Conservation (phyloP, 2,113 vertebrate species). For the Malurus elegans region DNA sequence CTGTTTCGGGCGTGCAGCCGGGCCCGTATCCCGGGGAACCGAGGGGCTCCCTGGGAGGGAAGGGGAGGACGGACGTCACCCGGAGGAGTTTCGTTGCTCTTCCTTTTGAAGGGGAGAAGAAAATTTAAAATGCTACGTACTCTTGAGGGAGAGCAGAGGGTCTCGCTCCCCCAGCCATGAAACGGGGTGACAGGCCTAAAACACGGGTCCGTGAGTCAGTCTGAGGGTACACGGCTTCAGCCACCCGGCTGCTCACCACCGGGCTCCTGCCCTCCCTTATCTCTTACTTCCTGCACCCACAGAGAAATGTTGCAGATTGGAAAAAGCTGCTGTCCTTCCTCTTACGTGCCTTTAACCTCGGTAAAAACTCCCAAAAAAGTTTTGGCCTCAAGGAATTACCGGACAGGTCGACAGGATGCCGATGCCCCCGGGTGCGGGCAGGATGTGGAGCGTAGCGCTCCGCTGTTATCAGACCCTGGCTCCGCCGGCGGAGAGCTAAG, state of each 20-base stretch:
- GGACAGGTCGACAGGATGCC: neutral
- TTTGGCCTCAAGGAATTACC: neutral
- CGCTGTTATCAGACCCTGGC: constrained; percentile 65
- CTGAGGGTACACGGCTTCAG: neutral
- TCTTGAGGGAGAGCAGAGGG: neutral
- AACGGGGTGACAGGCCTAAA: neutral
- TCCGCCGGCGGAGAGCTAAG: constrained; percentile 45
- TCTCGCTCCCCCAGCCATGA: neutral
- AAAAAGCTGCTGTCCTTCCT: neutral
- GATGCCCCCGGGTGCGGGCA: neutral
- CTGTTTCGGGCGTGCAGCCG: neutral
- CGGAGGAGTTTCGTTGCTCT: neutral
- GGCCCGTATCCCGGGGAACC: neutral
- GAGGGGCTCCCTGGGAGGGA: neutral
- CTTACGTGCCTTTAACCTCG: neutral
- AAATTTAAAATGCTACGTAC: neutral
- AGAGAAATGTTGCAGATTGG: neutral
- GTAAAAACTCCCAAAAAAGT: neutral
- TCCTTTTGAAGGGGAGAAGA: neutral
- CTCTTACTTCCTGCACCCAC: neutral
- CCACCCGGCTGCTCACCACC: accelerated
- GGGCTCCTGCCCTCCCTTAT: neutral
- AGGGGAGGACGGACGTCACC: neutral
- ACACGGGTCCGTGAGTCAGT: accelerated
- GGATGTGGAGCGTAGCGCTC: neutral